phyloP scores from a whole-genome alignment of 2,113 vertebrate species.

The sheep (Ovis aries) region ARS-UI_Ramb_v3.0 NC_056057.1:37419501-37420000 shows the following conservation, averaged over 20 bases:
- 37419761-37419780: not conserved
- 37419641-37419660: not conserved
- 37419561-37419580: not conserved
- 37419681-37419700: not conserved
- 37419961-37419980: not conserved
- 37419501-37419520: not conserved
- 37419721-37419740: not conserved
- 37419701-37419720: rapidly evolving
- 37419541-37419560: not conserved
- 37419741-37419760: not conserved
- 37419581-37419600: not conserved
- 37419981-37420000: not conserved
- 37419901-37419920: not conserved
- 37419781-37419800: not conserved
- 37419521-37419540: not conserved
- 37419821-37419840: not conserved
- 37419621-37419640: not conserved
- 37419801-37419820: not conserved
- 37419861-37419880: not conserved
- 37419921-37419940: not conserved
- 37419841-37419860: not conserved
- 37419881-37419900: not conserved
- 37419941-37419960: not conserved
- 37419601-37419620: not conserved
- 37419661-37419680: not conserved